Evolutionary conservation across 2,113 vertebrate genomes (phyloP), one percentile per base, ranked within the genome.

Genomic region (Phrynosoma platyrhinos): DNA sequence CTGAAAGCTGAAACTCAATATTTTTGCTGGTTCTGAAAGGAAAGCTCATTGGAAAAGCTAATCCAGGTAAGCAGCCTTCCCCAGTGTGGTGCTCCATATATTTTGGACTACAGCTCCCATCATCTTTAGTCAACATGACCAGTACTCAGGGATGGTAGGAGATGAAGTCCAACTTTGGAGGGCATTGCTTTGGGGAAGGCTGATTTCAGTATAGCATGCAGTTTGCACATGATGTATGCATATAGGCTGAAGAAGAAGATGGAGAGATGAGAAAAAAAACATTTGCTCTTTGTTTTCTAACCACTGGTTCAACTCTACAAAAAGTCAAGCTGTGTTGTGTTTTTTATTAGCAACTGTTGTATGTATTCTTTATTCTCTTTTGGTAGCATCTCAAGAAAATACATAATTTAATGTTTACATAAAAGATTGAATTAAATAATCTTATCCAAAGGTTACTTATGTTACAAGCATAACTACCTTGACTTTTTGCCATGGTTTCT

Each of bases 401-500:
- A 58, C 78, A 72, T 9, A 30, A 6, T 1, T 40, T 71, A 75
- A 27, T 69, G 9, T 89, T 84, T 58, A 53, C 6, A 0, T 53
- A 25, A 21, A 32, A 32, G 6, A 79, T 12, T 62, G 77, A 20
- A 9, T 25, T 9, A 83, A 10, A 18, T 16, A 72, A 20, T 3
- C 25, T 68, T 91, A 58, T 84, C 18, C 36, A 84, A 79, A 84
- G 25, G 7, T 83, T 85, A 83, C 10, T 90, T 79, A 47, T 36
- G 5, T 71, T 4, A 9, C 4, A 21, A 72, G 27, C 30, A 83
- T 30, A 8, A 55, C 47, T 16, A 18, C n/a, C 79, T 40, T 71
- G 75, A 71, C 72, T 18, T 86, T 91, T 21, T 87, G 64, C 87
- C 86, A 25, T 58, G 89, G n/a, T 66, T 89, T 83, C 64, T 14